These are phyloP conservation scores for Planiliza haematocheilus DNA, from an alignment of 2,113 vertebrate genomes.

Conservation along the genomic window DNA sequence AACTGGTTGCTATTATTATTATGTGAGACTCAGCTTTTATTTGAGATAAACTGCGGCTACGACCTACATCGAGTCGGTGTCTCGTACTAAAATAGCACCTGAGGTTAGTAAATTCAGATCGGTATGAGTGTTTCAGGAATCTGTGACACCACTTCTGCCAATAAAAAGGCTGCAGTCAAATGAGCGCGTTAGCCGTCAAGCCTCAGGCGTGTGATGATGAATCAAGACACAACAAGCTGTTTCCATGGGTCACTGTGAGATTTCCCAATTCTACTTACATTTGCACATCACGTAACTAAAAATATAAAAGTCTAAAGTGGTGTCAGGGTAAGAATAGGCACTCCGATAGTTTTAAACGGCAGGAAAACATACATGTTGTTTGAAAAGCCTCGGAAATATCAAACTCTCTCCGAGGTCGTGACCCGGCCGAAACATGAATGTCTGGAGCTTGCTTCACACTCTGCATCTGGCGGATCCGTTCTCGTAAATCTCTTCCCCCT, in stretches of 20 bases:
- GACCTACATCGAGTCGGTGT: not conserved
- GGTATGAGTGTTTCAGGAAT: not conserved
- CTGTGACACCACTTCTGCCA: not conserved
- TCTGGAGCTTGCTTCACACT: conserved; percentile 54
- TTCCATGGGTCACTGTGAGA: not conserved
- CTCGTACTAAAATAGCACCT: not conserved
- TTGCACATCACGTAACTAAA: not conserved
- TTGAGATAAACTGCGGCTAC: too few species aligned
- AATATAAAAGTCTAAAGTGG: not conserved
- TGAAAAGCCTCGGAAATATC: conserved; percentile 38
- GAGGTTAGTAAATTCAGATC: too few species aligned
- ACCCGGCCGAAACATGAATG: conserved; percentile 51
- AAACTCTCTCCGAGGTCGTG: conserved; percentile 39
- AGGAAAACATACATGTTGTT: conserved; percentile 16
- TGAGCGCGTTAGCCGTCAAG: not conserved
- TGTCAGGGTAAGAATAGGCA: not conserved
- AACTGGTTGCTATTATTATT: too few species aligned
- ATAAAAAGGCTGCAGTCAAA: too few species aligned
- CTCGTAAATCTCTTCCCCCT: conserved; percentile 54
- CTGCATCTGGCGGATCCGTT: conserved; percentile 58
- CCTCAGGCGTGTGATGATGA: not conserved
- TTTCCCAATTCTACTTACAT: not conserved
- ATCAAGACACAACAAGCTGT: not conserved
- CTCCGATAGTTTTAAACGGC: not conserved
- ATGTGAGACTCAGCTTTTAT: too few species aligned